These are phyloP conservation scores for Spicauda simplicius DNA, from an alignment of 2,888 invertebrate species.

Conservation along the genomic window DNA sequence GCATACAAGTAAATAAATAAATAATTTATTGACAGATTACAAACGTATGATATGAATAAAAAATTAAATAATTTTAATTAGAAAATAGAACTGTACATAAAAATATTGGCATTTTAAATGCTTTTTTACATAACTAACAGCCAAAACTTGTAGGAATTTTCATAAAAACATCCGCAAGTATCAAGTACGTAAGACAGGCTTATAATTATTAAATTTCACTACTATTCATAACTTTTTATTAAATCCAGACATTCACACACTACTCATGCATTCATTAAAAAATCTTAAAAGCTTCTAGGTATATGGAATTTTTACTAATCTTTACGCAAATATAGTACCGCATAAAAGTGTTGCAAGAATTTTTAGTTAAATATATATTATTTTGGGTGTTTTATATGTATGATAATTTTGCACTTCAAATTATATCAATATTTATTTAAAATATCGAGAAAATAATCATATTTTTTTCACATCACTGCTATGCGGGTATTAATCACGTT, in stretches of 20 bases:
- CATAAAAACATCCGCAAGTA: constrained; percentile 7
- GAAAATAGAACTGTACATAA: constrained; percentile 21
- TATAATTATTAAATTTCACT: constrained; percentile 16
- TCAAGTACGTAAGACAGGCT: neutral
- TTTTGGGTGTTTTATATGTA: no score
- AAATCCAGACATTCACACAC: constrained; percentile 6
- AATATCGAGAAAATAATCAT: neutral
- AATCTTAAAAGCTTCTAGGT: constrained; percentile 17
- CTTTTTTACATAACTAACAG: constrained; percentile 22
- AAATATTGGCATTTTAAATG: constrained; percentile 34
- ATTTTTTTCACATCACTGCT: neutral
- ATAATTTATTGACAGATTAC: constrained; percentile 10
- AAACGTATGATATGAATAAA: neutral
- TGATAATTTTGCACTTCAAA: no score
- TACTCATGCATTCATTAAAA: constrained; percentile 3
- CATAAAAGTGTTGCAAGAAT: neutral
- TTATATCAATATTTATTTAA: neutral
- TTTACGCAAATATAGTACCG: neutral
- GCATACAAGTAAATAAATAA: neutral
- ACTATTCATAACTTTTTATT: constrained; percentile 4
- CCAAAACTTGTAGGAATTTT: constrained; percentile 16
- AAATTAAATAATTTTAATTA: constrained; percentile 13
- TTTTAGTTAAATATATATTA: no score
- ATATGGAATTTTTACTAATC: constrained; percentile 16
- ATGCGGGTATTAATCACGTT: neutral